Conservation (phyloP, 2,888 invertebrate species). For the Furcula furcula region DNA sequence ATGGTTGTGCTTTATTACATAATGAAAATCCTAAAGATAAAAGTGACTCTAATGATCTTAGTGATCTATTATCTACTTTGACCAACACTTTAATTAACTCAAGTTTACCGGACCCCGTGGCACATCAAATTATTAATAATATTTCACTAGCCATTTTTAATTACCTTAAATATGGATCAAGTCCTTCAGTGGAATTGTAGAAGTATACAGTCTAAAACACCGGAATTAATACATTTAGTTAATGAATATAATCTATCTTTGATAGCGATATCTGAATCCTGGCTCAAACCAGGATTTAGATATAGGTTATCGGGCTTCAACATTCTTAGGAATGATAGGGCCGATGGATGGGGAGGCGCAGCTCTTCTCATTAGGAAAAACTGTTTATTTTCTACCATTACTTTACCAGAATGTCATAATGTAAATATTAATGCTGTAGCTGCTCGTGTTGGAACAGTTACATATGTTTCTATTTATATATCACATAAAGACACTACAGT, state of each 20-base stretch:
- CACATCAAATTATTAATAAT: neutral
- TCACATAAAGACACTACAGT: no score
- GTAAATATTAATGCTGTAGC: no score
- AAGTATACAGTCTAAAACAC: neutral
- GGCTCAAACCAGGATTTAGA: neutral
- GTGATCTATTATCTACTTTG: neutral
- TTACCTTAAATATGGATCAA: neutral
- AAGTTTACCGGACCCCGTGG: neutral
- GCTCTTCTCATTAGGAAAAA: no score
- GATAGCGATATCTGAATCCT: neutral
- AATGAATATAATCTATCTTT: neutral
- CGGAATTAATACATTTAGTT: neutral
- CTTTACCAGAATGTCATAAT: no score
- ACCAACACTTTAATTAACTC: neutral
- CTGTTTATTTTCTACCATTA: no score
- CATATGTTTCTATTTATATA: no score
- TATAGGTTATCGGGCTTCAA: neutral
- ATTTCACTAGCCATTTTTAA: neutral
- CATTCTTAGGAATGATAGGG: no score
- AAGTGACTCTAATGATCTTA: neutral
- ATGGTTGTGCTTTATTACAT: neutral
- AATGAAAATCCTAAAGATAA: neutral
- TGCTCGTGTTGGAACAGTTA: no score
- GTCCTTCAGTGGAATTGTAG: neutral
- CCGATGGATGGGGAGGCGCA: no score